Conservation (phyloP, 2,797 vertebrate species). For the Paedocypris micromegethes region DNA sequence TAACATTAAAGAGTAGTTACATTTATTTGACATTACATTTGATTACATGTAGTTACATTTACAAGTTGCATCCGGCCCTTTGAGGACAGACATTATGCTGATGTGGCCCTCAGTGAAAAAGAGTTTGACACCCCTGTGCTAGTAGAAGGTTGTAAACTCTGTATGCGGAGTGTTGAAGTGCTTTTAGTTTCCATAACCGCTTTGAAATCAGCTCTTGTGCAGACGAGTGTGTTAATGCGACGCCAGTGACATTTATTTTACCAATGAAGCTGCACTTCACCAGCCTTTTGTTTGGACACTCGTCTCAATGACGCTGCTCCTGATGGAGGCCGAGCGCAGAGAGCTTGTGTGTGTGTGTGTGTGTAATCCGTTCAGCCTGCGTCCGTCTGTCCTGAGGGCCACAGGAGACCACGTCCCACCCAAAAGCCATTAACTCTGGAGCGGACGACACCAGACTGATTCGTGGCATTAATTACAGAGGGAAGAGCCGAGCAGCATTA, state of each 20-base stretch:
- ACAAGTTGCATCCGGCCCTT: too few species aligned
- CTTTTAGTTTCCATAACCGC: too few species aligned
- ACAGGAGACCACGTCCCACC: constrained; percentile 71
- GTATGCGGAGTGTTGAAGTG: too few species aligned
- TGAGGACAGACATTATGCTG: too few species aligned
- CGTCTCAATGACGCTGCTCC: constrained; percentile 37
- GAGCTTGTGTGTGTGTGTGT: constrained; percentile 41
- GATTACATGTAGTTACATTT: too few species aligned
- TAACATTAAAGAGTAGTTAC: too few species aligned
- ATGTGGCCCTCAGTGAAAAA: too few species aligned
- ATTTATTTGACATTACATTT: too few species aligned
- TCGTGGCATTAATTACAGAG: constrained; percentile 98
- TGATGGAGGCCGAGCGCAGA: constrained; percentile 34
- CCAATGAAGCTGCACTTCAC: constrained; percentile 30
- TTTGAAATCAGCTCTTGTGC: too few species aligned
- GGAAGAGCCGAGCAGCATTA: constrained; percentile 98
- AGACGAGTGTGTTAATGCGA: too few species aligned
- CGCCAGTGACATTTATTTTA: constrained; percentile 6
- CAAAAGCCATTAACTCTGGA: constrained; percentile 88
- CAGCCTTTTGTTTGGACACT: constrained; percentile 4
- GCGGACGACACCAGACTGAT: constrained; percentile 68
- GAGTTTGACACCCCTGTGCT: too few species aligned
- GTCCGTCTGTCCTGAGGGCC: constrained; percentile 71
- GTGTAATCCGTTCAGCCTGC: constrained; percentile 1
- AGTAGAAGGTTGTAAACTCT: too few species aligned